Percentiles rank a stretch among this genome's conserved stretches.
Conservation (phyloP, 2,888 invertebrate species). For the Idaea aversata region DNA sequence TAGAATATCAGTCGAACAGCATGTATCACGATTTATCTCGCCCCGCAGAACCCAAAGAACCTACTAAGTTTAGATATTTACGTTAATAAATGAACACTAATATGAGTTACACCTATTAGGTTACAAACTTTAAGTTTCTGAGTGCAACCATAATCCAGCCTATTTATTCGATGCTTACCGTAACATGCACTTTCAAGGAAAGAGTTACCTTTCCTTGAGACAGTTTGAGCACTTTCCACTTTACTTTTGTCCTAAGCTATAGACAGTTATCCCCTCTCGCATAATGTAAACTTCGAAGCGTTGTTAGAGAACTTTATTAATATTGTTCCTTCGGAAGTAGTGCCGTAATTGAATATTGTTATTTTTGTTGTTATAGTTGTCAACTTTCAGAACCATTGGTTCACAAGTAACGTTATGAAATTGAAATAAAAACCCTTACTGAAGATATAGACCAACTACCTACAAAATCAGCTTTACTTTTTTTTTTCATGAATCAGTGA, state of each 20-base stretch:
- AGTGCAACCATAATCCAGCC: slow-evolving; percentile 13
- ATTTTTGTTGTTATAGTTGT: slow-evolving; percentile 24
- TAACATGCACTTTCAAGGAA: slow-evolving; percentile 20
- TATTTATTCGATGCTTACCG: slow-evolving; percentile 16
- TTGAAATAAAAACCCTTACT: too few relatives aligned
- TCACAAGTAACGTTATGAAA: too few relatives aligned
- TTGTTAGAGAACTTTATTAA: slow-evolving; percentile 14
- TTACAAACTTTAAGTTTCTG: slow-evolving; percentile 11
- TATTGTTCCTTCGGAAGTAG: slow-evolving; percentile 7
- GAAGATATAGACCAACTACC: too few relatives aligned
- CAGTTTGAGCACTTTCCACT: slow-evolving; percentile 20
- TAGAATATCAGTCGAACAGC: too few relatives aligned
- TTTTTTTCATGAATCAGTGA: too few relatives aligned
- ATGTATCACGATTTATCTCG: too few relatives aligned
- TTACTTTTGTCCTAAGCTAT: slow-evolving; percentile 35
- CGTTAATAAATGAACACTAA: too few relatives aligned
- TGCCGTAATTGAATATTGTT: slow-evolving; percentile 20
- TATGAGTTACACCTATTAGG: too few relatives aligned
- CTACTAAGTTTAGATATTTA: too few relatives aligned
- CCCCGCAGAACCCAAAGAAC: too few relatives aligned
- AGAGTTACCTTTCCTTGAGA: slow-evolving; percentile 19
- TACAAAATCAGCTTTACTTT: too few relatives aligned
- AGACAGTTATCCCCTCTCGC: slow-evolving; percentile 31
- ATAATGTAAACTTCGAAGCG: slow-evolving; percentile 33
- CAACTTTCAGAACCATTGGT: not conserved